Evolutionary conservation across 2,888 invertebrate species (phyloP).

Genomic region (Pterobdella sp.): DNA sequence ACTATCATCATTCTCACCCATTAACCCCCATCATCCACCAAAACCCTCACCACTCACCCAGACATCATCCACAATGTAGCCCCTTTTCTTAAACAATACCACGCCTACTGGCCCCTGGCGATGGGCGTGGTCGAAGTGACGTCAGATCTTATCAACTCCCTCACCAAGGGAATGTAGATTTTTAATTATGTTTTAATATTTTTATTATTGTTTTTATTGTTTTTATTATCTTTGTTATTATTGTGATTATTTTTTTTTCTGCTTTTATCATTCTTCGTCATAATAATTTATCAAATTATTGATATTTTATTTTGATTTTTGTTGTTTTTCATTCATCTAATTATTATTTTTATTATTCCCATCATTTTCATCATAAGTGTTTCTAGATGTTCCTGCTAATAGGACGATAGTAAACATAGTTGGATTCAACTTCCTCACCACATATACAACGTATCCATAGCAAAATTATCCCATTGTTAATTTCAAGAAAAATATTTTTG

Average conservation of each 20-base stretch:
- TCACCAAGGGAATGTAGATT: conserved; percentile 3
- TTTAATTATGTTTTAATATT: too few relatives aligned
- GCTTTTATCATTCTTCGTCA: not conserved
- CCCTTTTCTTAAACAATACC: conserved; percentile 22
- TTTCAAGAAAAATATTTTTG: too few relatives aligned
- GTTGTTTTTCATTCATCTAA: too few relatives aligned
- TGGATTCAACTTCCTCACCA: too few relatives aligned
- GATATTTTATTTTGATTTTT: too few relatives aligned
- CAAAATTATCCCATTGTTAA: too few relatives aligned
- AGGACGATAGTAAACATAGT: too few relatives aligned
- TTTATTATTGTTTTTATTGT: not conserved
- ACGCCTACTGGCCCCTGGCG: conserved; percentile 31
- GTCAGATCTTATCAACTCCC: conserved; percentile 23
- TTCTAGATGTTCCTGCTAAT: too few relatives aligned
- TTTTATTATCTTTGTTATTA: conserved; percentile 3
- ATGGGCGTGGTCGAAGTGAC: conserved; percentile 29
- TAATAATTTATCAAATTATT: not conserved
- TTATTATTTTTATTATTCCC: too few relatives aligned
- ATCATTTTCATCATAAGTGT: too few relatives aligned
- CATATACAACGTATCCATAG: too few relatives aligned
- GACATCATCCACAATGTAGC: not conserved
- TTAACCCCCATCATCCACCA: not conserved
- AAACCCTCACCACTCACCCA: not conserved
- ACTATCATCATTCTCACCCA: not conserved
- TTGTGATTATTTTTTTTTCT: not conserved